A percentile compares a stretch with the other conserved stretches of the same genome.
phyloP scores from a whole-genome alignment of 2,797 vertebrate genomes.

The Lepilemur ruficaudatus region DNA sequence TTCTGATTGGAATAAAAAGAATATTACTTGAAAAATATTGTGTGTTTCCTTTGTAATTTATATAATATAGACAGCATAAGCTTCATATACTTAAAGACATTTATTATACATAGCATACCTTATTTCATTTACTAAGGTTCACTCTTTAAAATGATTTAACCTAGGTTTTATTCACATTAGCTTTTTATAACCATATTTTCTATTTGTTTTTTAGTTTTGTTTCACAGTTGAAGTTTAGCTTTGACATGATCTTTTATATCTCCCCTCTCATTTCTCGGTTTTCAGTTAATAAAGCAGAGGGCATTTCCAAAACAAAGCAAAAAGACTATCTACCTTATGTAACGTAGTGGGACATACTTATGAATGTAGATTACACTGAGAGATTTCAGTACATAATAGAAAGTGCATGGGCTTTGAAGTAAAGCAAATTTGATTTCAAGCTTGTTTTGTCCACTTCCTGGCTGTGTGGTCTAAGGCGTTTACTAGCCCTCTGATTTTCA shows the following conservation, averaged over 20 bases:
- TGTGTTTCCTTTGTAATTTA: background rate
- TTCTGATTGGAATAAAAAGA: background rate
- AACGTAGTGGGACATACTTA: background rate
- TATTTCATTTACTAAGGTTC: background rate
- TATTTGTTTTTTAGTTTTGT: background rate
- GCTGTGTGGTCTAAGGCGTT: background rate
- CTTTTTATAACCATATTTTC: background rate
- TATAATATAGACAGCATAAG: background rate
- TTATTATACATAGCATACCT: background rate
- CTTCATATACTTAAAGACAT: background rate
- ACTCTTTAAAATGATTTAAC: background rate
- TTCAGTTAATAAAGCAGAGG: background rate
- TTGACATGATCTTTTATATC: background rate
- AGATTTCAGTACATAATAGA: background rate
- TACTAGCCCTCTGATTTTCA: background rate
- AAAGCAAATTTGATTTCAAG: background rate
- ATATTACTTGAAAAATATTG: background rate
- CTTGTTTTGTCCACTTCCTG: background rate
- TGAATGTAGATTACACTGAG: background rate
- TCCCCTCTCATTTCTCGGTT: background rate
- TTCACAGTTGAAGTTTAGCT: background rate
- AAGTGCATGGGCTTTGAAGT: background rate
- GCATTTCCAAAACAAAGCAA: background rate
- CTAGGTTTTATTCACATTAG: background rate
- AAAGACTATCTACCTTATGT: rapidly evolving